Evolutionary conservation across 1,140 invertebrate genomes (phyloP), one percentile per base, ranked within the genome.

Genomic region (Holotrichia oblita): DNA sequence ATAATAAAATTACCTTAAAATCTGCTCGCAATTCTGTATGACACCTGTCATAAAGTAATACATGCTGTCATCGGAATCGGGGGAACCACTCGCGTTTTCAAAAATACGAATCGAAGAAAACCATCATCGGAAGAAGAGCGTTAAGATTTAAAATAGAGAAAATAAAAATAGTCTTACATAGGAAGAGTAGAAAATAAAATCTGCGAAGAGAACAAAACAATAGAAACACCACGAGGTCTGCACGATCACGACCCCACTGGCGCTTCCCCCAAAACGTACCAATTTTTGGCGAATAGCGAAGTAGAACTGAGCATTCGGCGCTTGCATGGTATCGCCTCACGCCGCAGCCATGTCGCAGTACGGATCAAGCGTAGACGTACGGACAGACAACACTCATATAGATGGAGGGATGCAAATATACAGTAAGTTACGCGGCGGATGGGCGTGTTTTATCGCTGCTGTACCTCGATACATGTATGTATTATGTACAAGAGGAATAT

Each of bases 31-130:
- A 78, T 85, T 85, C 61, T 84, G 84, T 40, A 85, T 83, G 17
- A 85, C 84, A 40, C 84, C 84, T 40, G 84, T 84, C 84, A 85
- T 85, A 78, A 85, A 85, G 81, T 85, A 83, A 80, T 85, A 85
- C 84, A 85, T 85, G 24, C 55, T 80, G 77, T 9, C 80, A 79
- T 77, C 69, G 73, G 27, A 48, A 79, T 75, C 40, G 27, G 27
- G 27, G 27, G 27, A 34, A 34, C 27, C 27, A 34, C 27, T 34
- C 27, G 27, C 27, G 27, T 2, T 34, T 34, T 34, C 27, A 34
- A 34, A 34, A 34, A 34, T 34, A 34, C 27, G 27, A 34, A 34
- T 34, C 27, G 27, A 2, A 34, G 27, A 34, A 34, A 34, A 34
- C 1, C 4, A 34, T 34, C 27, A 4, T 34, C 27, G 27, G 27